Percentiles rank a stretch among this genome's conserved stretches.
Conservation (phyloP, 64 coral and sea anemone species). For the Platygyra sinensis region DNA sequence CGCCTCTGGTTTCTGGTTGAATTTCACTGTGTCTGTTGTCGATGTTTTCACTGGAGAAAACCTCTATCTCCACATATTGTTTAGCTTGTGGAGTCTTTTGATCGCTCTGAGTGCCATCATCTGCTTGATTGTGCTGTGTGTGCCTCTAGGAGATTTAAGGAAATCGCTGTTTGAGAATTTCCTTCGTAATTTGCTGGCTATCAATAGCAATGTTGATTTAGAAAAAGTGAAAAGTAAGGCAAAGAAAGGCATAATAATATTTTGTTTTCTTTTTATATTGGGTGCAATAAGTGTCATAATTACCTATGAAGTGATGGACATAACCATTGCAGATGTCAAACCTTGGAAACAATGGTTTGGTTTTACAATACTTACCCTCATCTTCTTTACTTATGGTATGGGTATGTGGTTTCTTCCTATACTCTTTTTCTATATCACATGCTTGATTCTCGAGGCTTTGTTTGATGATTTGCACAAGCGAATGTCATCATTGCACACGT, state of each 20-base stretch:
- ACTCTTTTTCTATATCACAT: too few relatives aligned
- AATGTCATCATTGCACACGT: too few relatives aligned
- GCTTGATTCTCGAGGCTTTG: too few relatives aligned
- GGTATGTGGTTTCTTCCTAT: too few relatives aligned
- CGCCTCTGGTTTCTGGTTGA: background rate
- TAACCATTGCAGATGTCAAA: too few relatives aligned
- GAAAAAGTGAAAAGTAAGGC: background rate
- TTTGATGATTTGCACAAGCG: too few relatives aligned
- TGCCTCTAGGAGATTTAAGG: too few relatives aligned
- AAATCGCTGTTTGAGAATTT: conserved; percentile 1
- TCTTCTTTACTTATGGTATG: too few relatives aligned
- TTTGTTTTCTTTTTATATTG: background rate
- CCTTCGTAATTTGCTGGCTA: background rate
- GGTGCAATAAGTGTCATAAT: too few relatives aligned
- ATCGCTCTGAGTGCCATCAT: background rate
- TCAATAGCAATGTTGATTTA: background rate
- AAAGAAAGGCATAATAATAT: background rate
- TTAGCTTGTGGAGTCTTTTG: background rate
- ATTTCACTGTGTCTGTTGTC: background rate
- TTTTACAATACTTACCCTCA: too few relatives aligned
- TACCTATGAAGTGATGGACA: too few relatives aligned
- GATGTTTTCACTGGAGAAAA: background rate
- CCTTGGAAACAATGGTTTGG: too few relatives aligned
- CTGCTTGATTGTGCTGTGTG: background rate
- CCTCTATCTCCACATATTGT: background rate